phyloP scores from a whole-genome alignment of 1,140 invertebrate species.

The Leptinotarsa undecemlineata region DNA sequence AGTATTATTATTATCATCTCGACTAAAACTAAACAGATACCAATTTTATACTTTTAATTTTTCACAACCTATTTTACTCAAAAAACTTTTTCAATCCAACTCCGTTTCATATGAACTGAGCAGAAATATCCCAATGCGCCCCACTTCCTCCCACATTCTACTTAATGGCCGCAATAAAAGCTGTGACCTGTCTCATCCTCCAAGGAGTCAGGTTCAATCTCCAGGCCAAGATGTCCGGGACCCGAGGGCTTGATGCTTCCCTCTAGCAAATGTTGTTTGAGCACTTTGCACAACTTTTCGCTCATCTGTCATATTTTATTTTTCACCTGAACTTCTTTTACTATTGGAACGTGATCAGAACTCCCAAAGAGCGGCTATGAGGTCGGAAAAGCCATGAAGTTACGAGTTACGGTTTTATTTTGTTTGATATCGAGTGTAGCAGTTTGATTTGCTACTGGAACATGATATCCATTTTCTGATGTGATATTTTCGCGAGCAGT shows the following conservation, averaged over 20 bases:
- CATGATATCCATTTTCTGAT: conserved; percentile 9
- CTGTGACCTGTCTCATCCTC: conserved; percentile 36
- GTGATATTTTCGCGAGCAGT: not conserved
- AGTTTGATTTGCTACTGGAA: conserved; percentile 29
- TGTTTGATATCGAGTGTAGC: conserved; percentile 29
- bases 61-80: too few species aligned
- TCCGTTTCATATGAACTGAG: too few species aligned
- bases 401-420: conserved; percentile 28
- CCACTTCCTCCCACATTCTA: not conserved
- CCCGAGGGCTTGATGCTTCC: conserved; percentile 26
- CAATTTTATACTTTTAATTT: too few species aligned
- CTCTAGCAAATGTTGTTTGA: conserved; percentile 33
- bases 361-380: conserved; percentile 25
- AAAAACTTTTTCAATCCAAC: too few species aligned
- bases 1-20: too few species aligned
- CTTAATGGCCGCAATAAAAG: conserved; percentile 34
- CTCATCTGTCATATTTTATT: conserved; percentile 39
- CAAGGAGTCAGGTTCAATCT: conserved; percentile 35
- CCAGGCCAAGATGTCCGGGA: conserved; percentile 20
- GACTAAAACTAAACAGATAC: too few species aligned
- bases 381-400: conserved; percentile 21
- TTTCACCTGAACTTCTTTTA: conserved; percentile 40
- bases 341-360: conserved; percentile 40
- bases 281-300: conserved; percentile 37
- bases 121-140: not conserved